Conservation (phyloP, 2,888 invertebrate genomes). For the Drosophila neutralis region DNA sequence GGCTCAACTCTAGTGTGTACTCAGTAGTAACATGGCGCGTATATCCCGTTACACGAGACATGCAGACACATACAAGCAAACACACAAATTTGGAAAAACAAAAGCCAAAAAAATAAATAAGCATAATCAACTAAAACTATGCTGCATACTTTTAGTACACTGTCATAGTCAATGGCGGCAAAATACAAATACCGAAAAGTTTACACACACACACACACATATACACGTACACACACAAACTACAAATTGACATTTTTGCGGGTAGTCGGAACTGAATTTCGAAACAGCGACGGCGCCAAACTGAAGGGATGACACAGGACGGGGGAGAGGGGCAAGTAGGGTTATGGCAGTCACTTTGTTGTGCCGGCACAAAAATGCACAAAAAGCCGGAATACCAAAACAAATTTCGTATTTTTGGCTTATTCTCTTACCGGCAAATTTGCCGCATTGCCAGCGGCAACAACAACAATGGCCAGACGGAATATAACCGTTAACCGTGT, state of each 20-base stretch:
- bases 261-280: constrained; percentile 41
- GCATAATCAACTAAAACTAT: constrained; percentile 13
- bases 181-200: constrained; percentile 32
- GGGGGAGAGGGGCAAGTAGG: not conserved
- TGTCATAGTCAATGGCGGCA: constrained; percentile 16
- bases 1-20: constrained; percentile 9
- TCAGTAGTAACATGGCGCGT: constrained; percentile 34
- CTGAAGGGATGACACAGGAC: not conserved
- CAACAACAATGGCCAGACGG: constrained; percentile 23
- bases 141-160: constrained; percentile 35
- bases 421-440: constrained; percentile 60
- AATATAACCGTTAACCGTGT: constrained; percentile 6
- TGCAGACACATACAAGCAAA: constrained; percentile 5
- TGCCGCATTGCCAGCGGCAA: constrained; percentile 46
- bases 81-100: not conserved
- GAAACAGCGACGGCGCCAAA: constrained; percentile 63
- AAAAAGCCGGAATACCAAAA: constrained; percentile 51
- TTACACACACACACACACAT: constrained; percentile 29
- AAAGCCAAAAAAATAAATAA: constrained; percentile 8
- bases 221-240: constrained; percentile 9
- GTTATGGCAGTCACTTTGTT: constrained; percentile 56
- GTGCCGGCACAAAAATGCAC: constrained; percentile 64
- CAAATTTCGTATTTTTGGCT: constrained; percentile 39
- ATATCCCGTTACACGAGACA: constrained; percentile 27
- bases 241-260: constrained; percentile 30